Evolutionary conservation across 2,113 vertebrate genomes (phyloP).

Genomic region (Puma concolor): DNA sequence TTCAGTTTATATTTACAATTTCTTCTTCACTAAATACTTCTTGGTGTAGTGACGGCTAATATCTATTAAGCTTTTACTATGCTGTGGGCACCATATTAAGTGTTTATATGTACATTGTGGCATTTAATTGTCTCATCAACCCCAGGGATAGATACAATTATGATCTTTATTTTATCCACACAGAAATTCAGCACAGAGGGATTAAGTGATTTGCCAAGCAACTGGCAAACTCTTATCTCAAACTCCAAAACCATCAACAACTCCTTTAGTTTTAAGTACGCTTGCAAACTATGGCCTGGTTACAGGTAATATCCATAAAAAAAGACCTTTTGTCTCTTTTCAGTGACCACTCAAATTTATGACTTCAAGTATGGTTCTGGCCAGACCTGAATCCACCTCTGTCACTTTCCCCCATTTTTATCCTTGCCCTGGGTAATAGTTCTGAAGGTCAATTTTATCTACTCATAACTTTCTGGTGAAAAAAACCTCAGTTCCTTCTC

Average conservation of each 20-base stretch:
- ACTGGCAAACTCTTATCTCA: background rate
- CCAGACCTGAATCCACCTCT: background rate
- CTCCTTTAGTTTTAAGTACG: background rate
- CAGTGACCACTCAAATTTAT: background rate
- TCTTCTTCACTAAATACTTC: background rate
- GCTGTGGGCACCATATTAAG: background rate
- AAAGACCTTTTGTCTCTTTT: background rate
- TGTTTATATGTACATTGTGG: background rate
- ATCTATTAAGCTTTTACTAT: background rate
- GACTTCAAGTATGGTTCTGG: background rate
- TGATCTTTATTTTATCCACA: background rate
- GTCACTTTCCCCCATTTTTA: background rate
- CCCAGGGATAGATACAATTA: background rate
- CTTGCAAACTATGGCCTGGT: background rate
- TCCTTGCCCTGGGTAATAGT: background rate
- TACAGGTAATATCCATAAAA: background rate
- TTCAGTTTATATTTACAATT: background rate
- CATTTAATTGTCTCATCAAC: background rate
- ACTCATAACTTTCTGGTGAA: background rate
- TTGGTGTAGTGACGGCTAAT: background rate
- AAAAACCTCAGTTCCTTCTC: background rate
- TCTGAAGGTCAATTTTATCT: background rate
- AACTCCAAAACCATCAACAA: background rate
- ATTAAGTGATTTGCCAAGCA: conserved; percentile 8
- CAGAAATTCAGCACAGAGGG: background rate